A percentile compares a stretch with the other conserved stretches of the same genome.
Evolutionary conservation across 1,140 invertebrate species (phyloP).

Genomic region (Pseudomyrmex dendroicus): DNA sequence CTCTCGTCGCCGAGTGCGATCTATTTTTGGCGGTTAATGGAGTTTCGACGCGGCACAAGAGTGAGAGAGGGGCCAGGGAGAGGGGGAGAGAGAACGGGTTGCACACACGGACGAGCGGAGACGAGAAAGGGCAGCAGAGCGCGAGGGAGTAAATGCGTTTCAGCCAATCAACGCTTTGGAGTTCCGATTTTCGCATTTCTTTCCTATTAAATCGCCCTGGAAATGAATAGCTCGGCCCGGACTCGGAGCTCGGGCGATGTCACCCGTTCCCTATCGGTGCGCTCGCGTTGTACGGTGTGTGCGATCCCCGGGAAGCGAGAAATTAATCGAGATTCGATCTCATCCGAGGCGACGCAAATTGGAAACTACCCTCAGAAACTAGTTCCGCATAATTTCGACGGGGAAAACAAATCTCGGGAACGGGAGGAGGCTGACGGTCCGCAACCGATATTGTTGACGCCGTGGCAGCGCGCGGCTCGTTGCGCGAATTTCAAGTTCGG

Average conservation of each 20-base stretch:
- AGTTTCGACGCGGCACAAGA: constrained; percentile 65
- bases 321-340: constrained; percentile 81
- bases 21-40: constrained; percentile 77
- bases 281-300: constrained; percentile 55
- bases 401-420: constrained; percentile 76
- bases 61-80: neutral
- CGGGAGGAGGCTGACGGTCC: constrained; percentile 33
- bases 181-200: constrained; percentile 74
- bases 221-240: constrained; percentile 41
- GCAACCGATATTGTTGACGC: constrained; percentile 51
- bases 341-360: constrained; percentile 78
- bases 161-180: constrained; percentile 69
- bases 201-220: constrained; percentile 75
- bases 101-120: constrained; percentile 24
- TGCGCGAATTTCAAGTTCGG: constrained; percentile 34
- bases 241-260: constrained; percentile 51
- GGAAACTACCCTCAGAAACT: constrained; percentile 80
- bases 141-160: constrained; percentile 73
- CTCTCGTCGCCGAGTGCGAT: constrained; percentile 63
- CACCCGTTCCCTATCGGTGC: constrained; percentile 69
- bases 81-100: constrained; percentile 8
- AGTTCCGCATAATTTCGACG: constrained; percentile 80
- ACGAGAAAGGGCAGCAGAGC: constrained; percentile 17
- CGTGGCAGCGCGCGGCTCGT: neutral
- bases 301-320: constrained; percentile 57